Base-by-base conservation (phyloP, 2,113 vertebrate genomes). In the Gallinago jamesoni region DNA sequence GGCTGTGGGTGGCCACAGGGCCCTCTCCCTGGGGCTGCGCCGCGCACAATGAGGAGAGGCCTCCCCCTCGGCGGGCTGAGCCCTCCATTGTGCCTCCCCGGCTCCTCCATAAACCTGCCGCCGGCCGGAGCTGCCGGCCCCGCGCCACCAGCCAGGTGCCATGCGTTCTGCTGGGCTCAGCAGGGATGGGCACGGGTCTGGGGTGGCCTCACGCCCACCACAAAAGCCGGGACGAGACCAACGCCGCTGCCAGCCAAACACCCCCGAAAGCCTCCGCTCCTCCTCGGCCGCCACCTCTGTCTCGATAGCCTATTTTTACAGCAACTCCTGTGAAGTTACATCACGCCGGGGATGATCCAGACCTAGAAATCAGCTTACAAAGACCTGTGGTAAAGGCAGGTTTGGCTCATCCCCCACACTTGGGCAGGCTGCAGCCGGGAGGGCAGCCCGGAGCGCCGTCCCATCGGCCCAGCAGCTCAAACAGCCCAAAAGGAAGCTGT, bases 281-380 rank as follows among this genome's bases (percentile, higher is more conserved):
- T 79, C 62, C 73, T 94, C 78, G 35, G 94, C 67, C 68, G 53
- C 76, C 93, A 93, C 76, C 75, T 84, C 73, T 52, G 60, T 89
- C 94, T 83, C 92, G 83, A 89, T 2, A 86, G 78, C 84, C 94
- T 97, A 92, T 94, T 96, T 96, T 96, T 96, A 93, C 80, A 84
- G 83, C 92, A 93, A 91, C 87, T 96, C 91, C 89, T 77, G 74
- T 70, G 84, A 95, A 94, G 94, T 94, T 95, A 96, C 93, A 95
- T 96, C 96, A 97, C 87, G 73, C 69, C 21, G 0, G 78, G 89
- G 95, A 96, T 94, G 91, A 97, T 95, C 96, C 95, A 94, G 84
- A 87, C 87, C 93, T 85, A 93, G 94, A 96, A 97, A 97, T 92
- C 93, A 96, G 94, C 94, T 94, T 94, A 92, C 78, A 85, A 85